Base-by-base conservation (phyloP, 2,113 vertebrate genomes). In the Tragulus kanchil region DNA sequence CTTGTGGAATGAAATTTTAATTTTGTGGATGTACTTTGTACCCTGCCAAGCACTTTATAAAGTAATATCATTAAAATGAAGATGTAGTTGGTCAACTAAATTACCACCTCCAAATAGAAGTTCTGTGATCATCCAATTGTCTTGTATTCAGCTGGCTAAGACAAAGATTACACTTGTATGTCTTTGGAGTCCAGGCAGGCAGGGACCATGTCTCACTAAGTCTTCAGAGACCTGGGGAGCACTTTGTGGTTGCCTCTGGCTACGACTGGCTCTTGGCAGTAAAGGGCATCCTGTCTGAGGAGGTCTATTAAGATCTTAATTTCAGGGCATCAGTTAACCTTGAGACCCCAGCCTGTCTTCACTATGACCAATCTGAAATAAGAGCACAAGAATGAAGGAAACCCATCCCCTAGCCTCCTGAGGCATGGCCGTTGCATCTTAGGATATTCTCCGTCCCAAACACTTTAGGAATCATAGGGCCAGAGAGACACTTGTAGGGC, bases 81-180 rank as follows among this genome's bases (percentile, higher is more conserved):
- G 95, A 78, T 19, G 2, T 61, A 8, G 21, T 69, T 59, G 79
- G 62, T 67, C 64, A 91, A 93, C 67, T 58, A 81, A 89, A 90
- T 96, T 54, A 61, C 83, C 84, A 81, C 73, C 75, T 96, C 86
- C 64, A 82, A 93, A 91, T 6, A 85, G 67, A 93, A 94, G 54
- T 58, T 90, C 93, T 61, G 78, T 19, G 90, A 77, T 95, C 91
- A 95, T 94, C 64, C 23, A 52, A 92, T 92, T 93, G 73, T n/a
- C 62, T 54, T 25, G 26, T 69, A 65, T 84, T 84, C 0, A 1
- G 59, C 54, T 28, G 50, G 61, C 89, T 93, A 16, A 86, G 52
- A 83, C 58, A 56, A 92, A 86, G 61, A 48, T 86, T 64, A 69
- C 23, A 56, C 62, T 78, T 36, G 0, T 0, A 65, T 92, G 75